Percentiles rank a stretch among this genome's conserved stretches.
Conservation (phyloP, 2,797 vertebrate species). For the Micrastur ruficollis region DNA sequence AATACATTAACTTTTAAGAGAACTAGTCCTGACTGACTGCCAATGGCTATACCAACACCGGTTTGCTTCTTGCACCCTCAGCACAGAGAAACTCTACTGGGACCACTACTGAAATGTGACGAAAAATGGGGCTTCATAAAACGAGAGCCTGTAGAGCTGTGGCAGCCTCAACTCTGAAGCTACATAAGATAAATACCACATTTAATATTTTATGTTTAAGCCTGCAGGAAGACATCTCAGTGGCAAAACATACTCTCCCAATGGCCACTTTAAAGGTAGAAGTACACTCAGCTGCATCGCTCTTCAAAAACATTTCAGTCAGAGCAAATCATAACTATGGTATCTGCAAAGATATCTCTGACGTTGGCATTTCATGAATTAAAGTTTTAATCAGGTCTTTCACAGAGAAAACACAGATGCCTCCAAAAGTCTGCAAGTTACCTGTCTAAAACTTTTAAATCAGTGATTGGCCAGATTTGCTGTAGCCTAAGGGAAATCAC, state of each 20-base stretch:
- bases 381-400: constrained; percentile 64
- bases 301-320: constrained; percentile 38
- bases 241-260: constrained; percentile 42
- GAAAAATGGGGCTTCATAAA: not conserved
- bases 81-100: constrained; percentile 25
- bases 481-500: constrained; percentile 35
- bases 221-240: constrained; percentile 13
- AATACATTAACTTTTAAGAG: constrained; percentile 57
- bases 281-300: not conserved
- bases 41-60: constrained; percentile 44
- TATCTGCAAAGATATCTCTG: constrained; percentile 1
- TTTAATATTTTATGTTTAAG: constrained; percentile 61
- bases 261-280: constrained; percentile 3
- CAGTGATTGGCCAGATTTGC: constrained; percentile 17
- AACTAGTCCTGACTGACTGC: constrained; percentile 59
- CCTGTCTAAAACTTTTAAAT: constrained; percentile 60
- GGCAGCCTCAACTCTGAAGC: not conserved
- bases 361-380: constrained; percentile 21
- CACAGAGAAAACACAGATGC: constrained; percentile 42
- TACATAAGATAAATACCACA: not conserved
- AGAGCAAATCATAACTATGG: not conserved
- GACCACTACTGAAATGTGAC: constrained; percentile 39
- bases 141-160: not conserved
- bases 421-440: constrained; percentile 43
- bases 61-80: constrained; percentile 41